These are phyloP conservation scores for Pseudopleuronectes americanus DNA, from an alignment of 2,797 vertebrate species.

Conservation along the genomic window DNA sequence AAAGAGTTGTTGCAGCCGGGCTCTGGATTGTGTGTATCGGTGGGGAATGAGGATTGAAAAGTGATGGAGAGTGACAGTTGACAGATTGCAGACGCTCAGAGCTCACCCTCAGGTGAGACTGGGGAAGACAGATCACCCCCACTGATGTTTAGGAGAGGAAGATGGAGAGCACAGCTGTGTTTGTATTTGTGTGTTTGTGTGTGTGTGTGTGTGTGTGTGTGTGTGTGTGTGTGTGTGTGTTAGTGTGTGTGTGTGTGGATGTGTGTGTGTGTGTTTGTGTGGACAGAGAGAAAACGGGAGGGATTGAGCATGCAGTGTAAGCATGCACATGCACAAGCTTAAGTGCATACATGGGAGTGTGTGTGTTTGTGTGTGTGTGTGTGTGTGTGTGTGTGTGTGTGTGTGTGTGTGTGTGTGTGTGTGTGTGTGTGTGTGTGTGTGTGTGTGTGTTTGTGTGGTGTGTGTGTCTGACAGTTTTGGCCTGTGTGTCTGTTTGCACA, in stretches of 20 bases:
- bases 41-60: conserved; percentile 68
- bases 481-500: neutral
- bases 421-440: conserved; percentile 12
- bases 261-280: neutral
- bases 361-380: conserved; percentile 12
- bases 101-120: conserved; percentile 75
- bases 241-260: neutral
- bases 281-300: conserved; percentile 10
- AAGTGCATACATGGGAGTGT: conserved; percentile 14
- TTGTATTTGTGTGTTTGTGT: conserved; percentile 42
- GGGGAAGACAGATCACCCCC: conserved; percentile 66
- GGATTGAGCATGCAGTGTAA: conserved; percentile 12
- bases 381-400: neutral
- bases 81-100: conserved; percentile 72
- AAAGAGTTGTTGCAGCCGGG: conserved; percentile 52
- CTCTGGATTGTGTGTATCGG: conserved; percentile 45
- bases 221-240: conserved; percentile 4
- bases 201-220: conserved; percentile 17
- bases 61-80: conserved; percentile 78
- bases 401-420: conserved; percentile 10
- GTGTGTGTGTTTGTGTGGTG: conserved; percentile 13
- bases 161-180: conserved; percentile 72
- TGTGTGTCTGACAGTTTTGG: conserved; percentile 6
- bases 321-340: conserved; percentile 19
- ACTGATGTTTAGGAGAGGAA: conserved; percentile 65